Percentiles rank a stretch among this genome's conserved stretches.
Evolutionary conservation across 2,113 vertebrate species (phyloP).

Genomic region (Monarcha castaneiventris): DNA sequence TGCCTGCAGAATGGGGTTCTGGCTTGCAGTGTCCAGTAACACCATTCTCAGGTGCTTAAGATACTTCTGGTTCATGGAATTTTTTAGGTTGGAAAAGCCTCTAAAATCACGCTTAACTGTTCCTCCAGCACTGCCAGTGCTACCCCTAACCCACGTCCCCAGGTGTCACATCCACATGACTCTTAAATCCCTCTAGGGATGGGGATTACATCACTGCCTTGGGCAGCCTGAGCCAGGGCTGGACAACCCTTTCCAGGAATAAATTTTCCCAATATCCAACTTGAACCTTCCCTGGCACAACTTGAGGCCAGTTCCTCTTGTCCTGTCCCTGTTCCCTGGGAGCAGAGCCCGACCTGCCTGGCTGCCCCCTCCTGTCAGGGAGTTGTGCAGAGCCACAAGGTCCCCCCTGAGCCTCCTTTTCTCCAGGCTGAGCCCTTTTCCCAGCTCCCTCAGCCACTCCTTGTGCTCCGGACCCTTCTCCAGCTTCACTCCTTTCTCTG

Average conservation of each 20-base stretch:
- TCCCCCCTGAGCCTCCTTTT: not conserved
- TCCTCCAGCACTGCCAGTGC: not conserved
- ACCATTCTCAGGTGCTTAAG: not conserved
- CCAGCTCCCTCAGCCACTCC: not conserved
- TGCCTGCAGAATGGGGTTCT: not conserved
- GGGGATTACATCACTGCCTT: not conserved
- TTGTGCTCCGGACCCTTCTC: not conserved
- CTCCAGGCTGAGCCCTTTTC: not conserved
- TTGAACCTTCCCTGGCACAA: not conserved
- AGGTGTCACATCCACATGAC: not conserved
- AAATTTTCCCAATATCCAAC: not conserved
- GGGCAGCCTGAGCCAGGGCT: not conserved
- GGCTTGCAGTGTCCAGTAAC: fast-evolving
- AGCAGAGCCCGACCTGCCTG: fast-evolving
- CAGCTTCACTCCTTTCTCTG: not conserved
- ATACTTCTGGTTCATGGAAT: not conserved
- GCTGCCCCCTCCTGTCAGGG: not conserved
- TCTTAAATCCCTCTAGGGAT: not conserved
- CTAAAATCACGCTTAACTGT: not conserved
- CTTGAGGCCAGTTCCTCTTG: fast-evolving
- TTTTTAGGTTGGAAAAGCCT: not conserved
- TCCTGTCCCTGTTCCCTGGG: not conserved
- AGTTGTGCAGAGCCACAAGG: fast-evolving
- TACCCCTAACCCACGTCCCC: not conserved
- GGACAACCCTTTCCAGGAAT: not conserved